Evolutionary conservation across 2,797 vertebrate genomes (phyloP).

Genomic region (Alauda arvensis): DNA sequence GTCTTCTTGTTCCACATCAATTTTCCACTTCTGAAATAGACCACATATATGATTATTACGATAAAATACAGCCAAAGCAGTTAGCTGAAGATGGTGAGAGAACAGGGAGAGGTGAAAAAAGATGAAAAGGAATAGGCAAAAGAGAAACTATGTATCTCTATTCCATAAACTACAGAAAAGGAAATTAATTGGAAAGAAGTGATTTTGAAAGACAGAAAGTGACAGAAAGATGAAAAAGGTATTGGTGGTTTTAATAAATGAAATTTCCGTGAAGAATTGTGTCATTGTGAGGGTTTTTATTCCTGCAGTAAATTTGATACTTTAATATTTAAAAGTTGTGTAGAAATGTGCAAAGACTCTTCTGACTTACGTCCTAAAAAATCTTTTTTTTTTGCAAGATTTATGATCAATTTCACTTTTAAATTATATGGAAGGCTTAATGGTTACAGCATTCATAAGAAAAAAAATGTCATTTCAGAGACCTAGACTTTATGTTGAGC

Average conservation of each 20-base stretch:
- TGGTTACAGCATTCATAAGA: background rate
- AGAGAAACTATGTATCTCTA: background rate
- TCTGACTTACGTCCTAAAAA: background rate
- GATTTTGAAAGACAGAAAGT: background rate
- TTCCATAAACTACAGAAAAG: background rate
- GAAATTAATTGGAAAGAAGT: background rate
- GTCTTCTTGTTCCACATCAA: background rate
- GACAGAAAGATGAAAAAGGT: background rate
- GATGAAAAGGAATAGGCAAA: background rate
- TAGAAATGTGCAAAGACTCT: background rate
- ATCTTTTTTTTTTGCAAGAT: background rate
- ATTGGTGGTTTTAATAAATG: background rate
- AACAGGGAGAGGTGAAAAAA: background rate
- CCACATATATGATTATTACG: background rate
- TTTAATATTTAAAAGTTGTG: background rate
- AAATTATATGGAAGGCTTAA: background rate
- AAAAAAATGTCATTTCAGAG: background rate
- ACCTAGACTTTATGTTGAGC: background rate
- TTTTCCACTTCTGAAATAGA: background rate
- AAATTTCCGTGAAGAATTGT: background rate
- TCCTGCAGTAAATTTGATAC: background rate
- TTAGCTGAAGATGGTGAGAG: background rate
- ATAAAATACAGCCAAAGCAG: background rate
- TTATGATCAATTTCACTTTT: background rate
- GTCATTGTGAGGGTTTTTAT: background rate